Evolutionary conservation across 2,797 vertebrate species (phyloP).

Genomic region (Pterois miles): DNA sequence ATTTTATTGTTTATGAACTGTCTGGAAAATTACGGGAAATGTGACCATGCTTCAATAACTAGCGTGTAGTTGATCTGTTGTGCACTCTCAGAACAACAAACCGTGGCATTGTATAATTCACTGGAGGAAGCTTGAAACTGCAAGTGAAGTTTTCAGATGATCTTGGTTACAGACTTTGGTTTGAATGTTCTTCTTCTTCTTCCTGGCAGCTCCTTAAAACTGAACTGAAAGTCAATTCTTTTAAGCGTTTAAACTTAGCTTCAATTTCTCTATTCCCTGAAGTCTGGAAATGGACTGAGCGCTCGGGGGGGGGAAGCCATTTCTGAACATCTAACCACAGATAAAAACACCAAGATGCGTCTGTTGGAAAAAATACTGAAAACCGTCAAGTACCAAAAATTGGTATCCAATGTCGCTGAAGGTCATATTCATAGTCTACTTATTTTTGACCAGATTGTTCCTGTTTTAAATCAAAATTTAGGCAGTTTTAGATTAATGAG

Average conservation of each 20-base stretch:
- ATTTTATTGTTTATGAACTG: background rate
- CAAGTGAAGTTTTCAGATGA: no score
- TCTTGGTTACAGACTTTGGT: no score
- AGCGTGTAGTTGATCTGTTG: no score
- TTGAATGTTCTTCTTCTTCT: no score
- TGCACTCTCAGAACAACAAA: background rate
- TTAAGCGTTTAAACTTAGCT: background rate
- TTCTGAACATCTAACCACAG: background rate
- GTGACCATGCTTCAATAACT: background rate
- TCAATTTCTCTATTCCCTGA: background rate
- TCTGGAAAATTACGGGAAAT: background rate
- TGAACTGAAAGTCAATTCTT: background rate
- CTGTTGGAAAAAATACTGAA: background rate
- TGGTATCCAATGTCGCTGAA: background rate
- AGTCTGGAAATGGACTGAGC: background rate
- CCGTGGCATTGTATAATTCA: background rate
- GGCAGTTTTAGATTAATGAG: background rate
- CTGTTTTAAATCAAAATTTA: background rate
- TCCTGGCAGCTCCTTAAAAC: background rate
- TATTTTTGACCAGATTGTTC: background rate
- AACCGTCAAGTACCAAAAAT: background rate
- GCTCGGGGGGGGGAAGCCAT: background rate
- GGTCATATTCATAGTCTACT: background rate
- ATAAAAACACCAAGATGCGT: background rate
- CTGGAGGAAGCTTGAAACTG: background rate